Percentiles rank a stretch among this genome's conserved stretches.
Conservation (phyloP, 1,140 invertebrate genomes). For the Lepidotrigona ventralis region DNA sequence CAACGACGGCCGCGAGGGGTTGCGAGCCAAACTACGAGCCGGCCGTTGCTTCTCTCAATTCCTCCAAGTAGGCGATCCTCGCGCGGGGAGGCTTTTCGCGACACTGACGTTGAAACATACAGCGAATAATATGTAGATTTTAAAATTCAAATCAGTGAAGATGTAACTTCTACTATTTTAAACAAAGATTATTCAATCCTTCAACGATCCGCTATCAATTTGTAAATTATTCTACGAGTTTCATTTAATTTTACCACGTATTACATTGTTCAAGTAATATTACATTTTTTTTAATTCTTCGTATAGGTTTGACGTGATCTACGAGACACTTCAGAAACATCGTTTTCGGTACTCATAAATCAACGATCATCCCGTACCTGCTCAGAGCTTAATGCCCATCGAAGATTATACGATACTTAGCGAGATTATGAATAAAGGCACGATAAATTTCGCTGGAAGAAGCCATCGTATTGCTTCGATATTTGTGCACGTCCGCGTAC, state of each 20-base stretch:
- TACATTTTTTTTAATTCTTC: accelerated
- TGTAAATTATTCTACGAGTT: neutral
- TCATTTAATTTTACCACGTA: too few relatives aligned
- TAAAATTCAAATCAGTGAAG: too few relatives aligned
- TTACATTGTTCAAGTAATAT: too few relatives aligned
- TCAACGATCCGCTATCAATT: neutral
- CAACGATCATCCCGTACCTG: neutral
- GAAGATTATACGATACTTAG: conserved; percentile 11
- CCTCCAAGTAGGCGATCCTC: neutral
- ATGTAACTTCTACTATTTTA: neutral
- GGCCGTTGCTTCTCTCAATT: neutral
- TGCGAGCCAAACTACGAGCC: neutral
- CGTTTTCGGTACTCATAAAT: neutral
- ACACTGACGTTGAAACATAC: too few relatives aligned
- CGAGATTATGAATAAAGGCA: neutral
- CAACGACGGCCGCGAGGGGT: conserved; percentile 37
- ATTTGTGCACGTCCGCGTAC: neutral
- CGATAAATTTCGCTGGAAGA: neutral
- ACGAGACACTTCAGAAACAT: neutral
- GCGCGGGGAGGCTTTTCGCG: neutral
- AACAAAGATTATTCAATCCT: neutral
- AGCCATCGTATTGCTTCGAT: neutral
- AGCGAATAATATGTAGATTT: neutral
- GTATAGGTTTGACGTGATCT: neutral
- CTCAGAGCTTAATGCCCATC: neutral